Evolutionary conservation across 1,140 invertebrate genomes (phyloP).

Genomic region (Apis cerana): DNA sequence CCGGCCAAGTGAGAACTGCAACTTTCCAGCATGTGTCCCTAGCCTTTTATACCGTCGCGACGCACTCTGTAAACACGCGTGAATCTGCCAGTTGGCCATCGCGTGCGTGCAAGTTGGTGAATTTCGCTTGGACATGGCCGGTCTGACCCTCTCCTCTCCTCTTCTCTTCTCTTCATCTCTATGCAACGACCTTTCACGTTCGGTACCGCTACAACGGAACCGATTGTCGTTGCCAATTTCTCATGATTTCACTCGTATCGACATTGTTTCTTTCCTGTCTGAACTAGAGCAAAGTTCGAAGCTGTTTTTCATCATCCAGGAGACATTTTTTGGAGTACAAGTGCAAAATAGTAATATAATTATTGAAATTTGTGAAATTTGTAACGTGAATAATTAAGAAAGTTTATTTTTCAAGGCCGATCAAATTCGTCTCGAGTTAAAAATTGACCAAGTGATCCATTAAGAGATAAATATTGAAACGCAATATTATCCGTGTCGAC

Average conservation of each 20-base stretch:
- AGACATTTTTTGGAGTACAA: no score
- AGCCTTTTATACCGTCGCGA: conserved; percentile 75
- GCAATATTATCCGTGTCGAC: no score
- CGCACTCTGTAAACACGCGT: conserved; percentile 27
- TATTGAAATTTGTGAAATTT: no score
- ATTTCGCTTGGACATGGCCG: conserved; percentile 38
- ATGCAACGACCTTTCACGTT: conserved; percentile 9
- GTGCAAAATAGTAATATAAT: no score
- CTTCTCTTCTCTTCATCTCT: neutral
- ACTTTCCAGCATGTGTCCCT: conserved; percentile 73
- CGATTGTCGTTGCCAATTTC: neutral
- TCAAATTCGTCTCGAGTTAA: no score
- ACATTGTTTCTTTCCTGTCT: neutral
- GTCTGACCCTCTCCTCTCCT: neutral
- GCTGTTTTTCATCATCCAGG: no score
- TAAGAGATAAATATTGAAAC: no score
- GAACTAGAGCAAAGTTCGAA: no score
- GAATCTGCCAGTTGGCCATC: conserved; percentile 37
- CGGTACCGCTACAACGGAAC: no score
- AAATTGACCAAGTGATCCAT: no score
- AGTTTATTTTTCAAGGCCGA: no score
- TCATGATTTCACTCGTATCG: neutral
- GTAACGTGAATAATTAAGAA: no score
- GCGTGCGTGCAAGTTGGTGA: conserved; percentile 4
- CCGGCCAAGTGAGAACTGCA: conserved; percentile 75